A percentile compares a stretch with the other conserved stretches of the same genome.
These are phyloP conservation scores for Ctenopoma multispine DNA, from an alignment of 2,797 vertebrate genomes.

Conservation along the genomic window DNA sequence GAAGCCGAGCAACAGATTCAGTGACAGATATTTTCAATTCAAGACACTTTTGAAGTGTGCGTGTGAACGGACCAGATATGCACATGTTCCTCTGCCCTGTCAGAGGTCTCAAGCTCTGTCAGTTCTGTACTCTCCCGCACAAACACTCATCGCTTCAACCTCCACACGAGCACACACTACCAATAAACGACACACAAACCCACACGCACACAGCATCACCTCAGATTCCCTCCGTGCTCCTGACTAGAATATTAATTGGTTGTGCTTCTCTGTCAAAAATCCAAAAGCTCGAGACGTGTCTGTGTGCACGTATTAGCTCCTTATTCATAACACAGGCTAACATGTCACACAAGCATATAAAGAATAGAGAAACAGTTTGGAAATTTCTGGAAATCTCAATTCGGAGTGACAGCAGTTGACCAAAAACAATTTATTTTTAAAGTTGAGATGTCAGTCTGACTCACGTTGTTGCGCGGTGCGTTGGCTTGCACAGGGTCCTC, in stretches of 20 bases:
- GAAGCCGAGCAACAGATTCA: slow-evolving; percentile 10
- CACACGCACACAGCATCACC: slow-evolving; percentile 25
- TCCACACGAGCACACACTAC: slow-evolving; percentile 3
- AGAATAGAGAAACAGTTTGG: background rate
- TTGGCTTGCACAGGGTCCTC: slow-evolving; percentile 93
- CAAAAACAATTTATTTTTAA: slow-evolving; percentile 18
- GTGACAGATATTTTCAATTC: slow-evolving; percentile 32
- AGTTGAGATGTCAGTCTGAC: slow-evolving; percentile 60
- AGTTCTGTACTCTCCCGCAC: slow-evolving; percentile 33
- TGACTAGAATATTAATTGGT: slow-evolving; percentile 58
- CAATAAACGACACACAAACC: slow-evolving; percentile 1
- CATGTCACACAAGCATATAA: background rate
- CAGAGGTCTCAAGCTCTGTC: slow-evolving; percentile 50
- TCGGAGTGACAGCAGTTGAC: background rate
- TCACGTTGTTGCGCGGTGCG: slow-evolving; percentile 92
- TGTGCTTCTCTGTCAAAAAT: slow-evolving; percentile 58
- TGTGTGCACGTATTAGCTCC: background rate
- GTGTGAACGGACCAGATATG: slow-evolving; percentile 25
- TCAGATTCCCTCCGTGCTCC: slow-evolving; percentile 41
- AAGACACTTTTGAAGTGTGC: slow-evolving; percentile 14
- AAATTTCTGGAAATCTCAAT: background rate
- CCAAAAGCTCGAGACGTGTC: slow-evolving; percentile 26
- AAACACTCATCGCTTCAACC: slow-evolving; percentile 26
- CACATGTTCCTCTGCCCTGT: slow-evolving; percentile 40
- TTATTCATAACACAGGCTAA: slow-evolving; percentile 3